Evolutionary conservation across 2,113 vertebrate genomes (phyloP).

Genomic region (Periophthalmus modestus): DNA sequence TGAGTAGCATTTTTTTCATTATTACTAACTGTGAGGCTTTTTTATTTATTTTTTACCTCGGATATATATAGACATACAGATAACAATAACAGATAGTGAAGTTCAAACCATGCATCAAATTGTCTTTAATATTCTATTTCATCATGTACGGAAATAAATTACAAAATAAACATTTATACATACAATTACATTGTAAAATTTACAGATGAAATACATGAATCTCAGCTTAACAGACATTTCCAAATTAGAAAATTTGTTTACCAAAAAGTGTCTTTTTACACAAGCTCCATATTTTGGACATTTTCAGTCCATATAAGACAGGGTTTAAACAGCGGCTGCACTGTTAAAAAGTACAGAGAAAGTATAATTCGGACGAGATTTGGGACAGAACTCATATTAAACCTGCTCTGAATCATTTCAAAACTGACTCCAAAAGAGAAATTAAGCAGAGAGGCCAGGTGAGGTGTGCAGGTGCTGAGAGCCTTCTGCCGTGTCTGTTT

Average conservation of each 20-base stretch:
- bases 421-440: conserved; percentile 43
- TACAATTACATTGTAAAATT: background rate
- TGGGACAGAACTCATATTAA: conserved; percentile 38
- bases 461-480: conserved; percentile 46
- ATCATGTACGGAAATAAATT: too few relatives aligned
- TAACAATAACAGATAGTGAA: too few relatives aligned
- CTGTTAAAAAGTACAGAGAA: conserved; percentile 49
- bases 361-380: conserved; percentile 34
- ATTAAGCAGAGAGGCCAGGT: conserved; percentile 54
- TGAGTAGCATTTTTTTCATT: too few relatives aligned
- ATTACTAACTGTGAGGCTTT: too few relatives aligned
- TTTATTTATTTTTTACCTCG: too few relatives aligned
- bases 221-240: background rate
- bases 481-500: conserved; percentile 3
- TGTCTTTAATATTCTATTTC: too few relatives aligned
- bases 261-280: conserved; percentile 19
- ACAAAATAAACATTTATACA: background rate
- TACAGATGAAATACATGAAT: background rate
- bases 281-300: conserved; percentile 34
- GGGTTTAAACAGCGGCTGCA: conserved; percentile 52
- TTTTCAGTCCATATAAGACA: conserved; percentile 51
- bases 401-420: conserved; percentile 51
- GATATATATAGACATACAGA: too few relatives aligned
- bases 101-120: too few relatives aligned
- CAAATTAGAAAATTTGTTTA: background rate